A percentile compares a stretch with the other conserved stretches of the same genome.
These are phyloP conservation scores for Agonopterix alstromeriana DNA, from an alignment of 2,888 invertebrate genomes.

Conservation along the genomic window DNA sequence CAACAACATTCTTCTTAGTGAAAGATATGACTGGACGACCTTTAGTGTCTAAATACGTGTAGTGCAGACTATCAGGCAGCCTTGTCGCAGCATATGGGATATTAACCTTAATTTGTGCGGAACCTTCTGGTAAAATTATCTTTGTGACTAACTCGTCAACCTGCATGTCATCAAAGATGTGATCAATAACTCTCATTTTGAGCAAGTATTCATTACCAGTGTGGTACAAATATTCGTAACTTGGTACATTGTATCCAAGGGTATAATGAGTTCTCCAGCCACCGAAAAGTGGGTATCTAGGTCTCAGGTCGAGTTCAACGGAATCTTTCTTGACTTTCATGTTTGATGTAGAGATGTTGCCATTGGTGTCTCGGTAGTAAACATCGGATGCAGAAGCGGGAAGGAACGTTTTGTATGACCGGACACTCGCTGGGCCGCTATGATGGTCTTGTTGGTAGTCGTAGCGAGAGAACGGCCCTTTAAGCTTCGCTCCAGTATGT, in stretches of 20 bases:
- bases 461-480: conserved; percentile 97
- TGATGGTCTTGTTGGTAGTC: conserved; percentile 97
- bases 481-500: conserved; percentile 94
- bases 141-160: conserved; percentile 92
- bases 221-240: conserved; percentile 95
- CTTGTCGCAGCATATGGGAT: conserved; percentile 89
- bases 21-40: conserved; percentile 94
- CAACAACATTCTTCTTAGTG: conserved; percentile 90
- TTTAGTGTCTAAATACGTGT: conserved; percentile 95
- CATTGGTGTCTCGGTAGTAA: conserved; percentile 98
- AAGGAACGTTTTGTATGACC: conserved; percentile 90
- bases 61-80: conserved; percentile 85
- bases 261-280: conserved; percentile 99
- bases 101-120: conserved; percentile 86
- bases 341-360: conserved; percentile 98
- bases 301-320: conserved; percentile 96
- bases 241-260: conserved; percentile 97
- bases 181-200: conserved; percentile 96
- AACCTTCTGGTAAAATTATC: conserved; percentile 96
- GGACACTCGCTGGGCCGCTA: conserved; percentile 91
- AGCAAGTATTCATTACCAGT: conserved; percentile 87
- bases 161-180: conserved; percentile 97
- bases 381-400: conserved; percentile 95
- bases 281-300: conserved; percentile 98
- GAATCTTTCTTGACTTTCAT: conserved; percentile 92